Percentiles rank a stretch among this genome's conserved stretches.
Evolutionary conservation across 2,797 vertebrate species (phyloP).

Genomic region (Calcarius lapponicus): DNA sequence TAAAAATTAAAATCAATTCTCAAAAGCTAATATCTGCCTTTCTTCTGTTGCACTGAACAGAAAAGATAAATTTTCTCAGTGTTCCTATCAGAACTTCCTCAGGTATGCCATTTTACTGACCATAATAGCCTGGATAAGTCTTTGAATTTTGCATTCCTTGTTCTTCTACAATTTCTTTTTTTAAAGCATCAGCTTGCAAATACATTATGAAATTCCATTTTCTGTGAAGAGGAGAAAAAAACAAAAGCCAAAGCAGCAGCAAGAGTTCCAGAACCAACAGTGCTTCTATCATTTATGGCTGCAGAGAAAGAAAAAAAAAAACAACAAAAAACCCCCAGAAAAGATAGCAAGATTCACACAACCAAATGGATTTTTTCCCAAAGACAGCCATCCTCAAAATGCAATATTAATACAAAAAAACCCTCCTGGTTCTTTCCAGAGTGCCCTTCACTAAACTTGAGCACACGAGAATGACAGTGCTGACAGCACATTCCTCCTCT

Average conservation of each 20-base stretch:
- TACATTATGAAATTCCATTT: neutral
- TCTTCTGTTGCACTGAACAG: neutral
- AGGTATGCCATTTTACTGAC: neutral
- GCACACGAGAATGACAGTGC: neutral
- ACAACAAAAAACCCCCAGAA: fast-evolving
- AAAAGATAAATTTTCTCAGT: neutral
- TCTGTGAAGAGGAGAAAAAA: neutral
- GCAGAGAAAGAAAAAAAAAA: neutral
- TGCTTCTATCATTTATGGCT: neutral
- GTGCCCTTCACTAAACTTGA: neutral
- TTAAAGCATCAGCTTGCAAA: neutral
- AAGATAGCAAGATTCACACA: neutral
- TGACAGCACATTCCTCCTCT: neutral
- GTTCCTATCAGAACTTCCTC: neutral
- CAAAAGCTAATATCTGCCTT: neutral
- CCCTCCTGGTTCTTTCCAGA: neutral
- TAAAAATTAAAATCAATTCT: neutral
- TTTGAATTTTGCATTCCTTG: neutral
- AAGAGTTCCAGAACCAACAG: neutral
- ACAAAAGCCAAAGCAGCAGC: neutral
- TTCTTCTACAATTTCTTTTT: neutral
- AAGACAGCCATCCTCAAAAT: neutral
- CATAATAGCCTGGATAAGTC: neutral
- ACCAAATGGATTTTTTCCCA: neutral
- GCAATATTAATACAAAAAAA: neutral